These are phyloP conservation scores for Mnemiopsis leidyi DNA, from an alignment of 37 sponge, comb jelly and placozoan species.

Conservation along the genomic window DNA sequence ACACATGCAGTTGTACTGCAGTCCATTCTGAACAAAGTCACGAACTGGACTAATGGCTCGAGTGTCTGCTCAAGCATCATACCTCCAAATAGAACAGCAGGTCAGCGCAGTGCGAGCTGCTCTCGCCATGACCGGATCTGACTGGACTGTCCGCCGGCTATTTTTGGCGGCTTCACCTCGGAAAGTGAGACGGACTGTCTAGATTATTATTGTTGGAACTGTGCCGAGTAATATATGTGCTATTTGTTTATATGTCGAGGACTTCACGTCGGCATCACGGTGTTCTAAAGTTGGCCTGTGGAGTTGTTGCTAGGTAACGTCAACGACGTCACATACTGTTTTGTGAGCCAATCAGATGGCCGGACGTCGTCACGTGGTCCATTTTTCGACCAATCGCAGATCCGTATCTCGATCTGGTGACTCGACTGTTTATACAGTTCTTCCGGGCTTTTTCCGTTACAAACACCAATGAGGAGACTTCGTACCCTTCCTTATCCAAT, in stretches of 20 bases:
- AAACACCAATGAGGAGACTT: not conserved
- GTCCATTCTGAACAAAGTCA: no score
- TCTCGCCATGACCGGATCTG: no score
- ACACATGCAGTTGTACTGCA: not conserved
- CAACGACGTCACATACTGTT: not conserved
- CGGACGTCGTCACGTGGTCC: not conserved
- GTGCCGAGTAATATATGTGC: not conserved
- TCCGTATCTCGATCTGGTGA: not conserved
- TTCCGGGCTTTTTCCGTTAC: not conserved
- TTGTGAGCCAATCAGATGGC: not conserved
- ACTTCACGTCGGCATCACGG: not conserved
- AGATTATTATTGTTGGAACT: not conserved
- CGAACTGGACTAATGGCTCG: not conserved
- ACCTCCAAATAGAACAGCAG: not conserved
- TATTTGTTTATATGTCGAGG: not conserved
- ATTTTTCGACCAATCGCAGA: not conserved
- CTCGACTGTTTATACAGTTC: not conserved
- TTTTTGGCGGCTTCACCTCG: not conserved
- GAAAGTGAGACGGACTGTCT: not conserved
- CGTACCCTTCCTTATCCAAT: not conserved
- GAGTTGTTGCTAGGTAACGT: not conserved
- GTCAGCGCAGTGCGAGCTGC: no score
- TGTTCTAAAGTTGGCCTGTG: not conserved
- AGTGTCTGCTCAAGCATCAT: not conserved
- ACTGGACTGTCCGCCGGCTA: not conserved